Conservation (phyloP, 2,113 vertebrate genomes). For the Asarcornis scutulata region DNA sequence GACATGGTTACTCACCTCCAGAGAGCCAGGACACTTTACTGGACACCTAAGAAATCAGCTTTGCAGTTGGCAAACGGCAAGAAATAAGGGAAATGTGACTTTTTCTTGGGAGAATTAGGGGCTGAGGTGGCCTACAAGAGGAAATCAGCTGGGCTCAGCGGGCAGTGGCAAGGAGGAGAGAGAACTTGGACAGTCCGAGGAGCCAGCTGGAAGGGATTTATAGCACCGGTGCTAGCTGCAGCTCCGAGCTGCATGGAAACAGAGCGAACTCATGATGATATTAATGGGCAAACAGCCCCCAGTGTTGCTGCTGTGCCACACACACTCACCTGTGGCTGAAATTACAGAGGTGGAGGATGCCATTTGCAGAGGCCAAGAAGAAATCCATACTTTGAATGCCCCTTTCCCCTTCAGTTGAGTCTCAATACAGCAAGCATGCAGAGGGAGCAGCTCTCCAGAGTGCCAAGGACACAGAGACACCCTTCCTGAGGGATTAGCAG, state of each 20-base stretch:
- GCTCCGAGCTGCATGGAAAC: neutral
- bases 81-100: neutral
- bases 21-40: neutral
- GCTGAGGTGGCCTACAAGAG: neutral
- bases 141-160: neutral
- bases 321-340: neutral
- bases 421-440: neutral
- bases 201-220: neutral
- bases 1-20: neutral
- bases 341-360: neutral
- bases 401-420: neutral
- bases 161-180: neutral
- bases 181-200: neutral
- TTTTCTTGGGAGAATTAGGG: neutral
- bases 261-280: neutral
- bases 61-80: neutral
- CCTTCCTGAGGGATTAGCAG: neutral
- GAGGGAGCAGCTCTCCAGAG: neutral
- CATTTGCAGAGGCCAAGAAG: neutral
- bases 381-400: neutral
- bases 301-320: neutral
- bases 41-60: neutral
- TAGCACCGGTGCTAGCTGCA: neutral
- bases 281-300: neutral
- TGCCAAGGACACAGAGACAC: neutral